Conservation (phyloP, 2,113 vertebrate species). For the Alouatta palliata region DNA sequence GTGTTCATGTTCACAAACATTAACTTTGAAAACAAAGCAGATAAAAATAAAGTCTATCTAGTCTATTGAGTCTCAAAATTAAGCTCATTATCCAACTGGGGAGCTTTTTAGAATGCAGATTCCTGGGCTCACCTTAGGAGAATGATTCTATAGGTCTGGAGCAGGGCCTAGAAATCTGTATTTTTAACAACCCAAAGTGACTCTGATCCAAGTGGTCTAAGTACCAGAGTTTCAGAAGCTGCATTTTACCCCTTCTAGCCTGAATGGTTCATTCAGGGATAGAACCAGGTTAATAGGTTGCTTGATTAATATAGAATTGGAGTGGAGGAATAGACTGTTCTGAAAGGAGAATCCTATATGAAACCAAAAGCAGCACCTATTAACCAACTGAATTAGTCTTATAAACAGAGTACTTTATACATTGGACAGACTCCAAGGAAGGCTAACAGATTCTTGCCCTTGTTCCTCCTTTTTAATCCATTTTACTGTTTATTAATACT, state of each 20-base stretch:
- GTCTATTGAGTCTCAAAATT: not conserved
- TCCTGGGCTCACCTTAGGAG: not conserved
- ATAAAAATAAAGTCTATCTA: not conserved
- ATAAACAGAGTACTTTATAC: not conserved
- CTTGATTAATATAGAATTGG: not conserved
- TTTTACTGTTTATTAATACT: not conserved
- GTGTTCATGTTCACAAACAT: constrained; percentile 4
- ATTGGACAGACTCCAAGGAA: not conserved
- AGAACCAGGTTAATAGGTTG: not conserved
- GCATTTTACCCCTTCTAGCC: not conserved
- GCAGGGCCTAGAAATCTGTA: not conserved
- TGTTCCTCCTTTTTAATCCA: not conserved
- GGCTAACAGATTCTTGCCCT: not conserved
- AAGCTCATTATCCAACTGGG: not conserved
- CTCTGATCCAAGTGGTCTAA: not conserved
- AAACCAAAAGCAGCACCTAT: not conserved
- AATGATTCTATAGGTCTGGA: not conserved
- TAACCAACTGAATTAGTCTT: not conserved
- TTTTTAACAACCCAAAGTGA: not conserved
- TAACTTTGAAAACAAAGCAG: not conserved
- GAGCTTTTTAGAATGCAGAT: not conserved
- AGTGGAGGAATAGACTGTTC: not conserved
- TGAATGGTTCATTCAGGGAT: not conserved
- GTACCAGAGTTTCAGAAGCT: not conserved
- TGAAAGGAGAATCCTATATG: not conserved